phyloP scores from a whole-genome alignment of 2,888 invertebrate genomes.

The Nysson spinosus region DNA sequence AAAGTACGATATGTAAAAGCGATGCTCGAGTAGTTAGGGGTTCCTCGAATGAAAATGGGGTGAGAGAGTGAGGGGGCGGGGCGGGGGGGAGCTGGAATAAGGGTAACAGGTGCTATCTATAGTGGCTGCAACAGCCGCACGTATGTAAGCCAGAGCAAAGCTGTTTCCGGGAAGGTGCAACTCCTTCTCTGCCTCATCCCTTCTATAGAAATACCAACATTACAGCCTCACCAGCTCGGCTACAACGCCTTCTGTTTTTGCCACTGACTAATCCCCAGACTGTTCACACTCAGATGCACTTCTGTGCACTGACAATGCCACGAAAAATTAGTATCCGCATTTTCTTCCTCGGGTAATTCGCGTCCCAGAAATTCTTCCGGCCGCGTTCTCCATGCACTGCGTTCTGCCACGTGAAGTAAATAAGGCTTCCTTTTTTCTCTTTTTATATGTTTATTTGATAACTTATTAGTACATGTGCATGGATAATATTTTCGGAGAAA shows the following conservation, averaged over 20 bases:
- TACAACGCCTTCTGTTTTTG: slow-evolving; percentile 38
- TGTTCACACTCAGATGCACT: slow-evolving; percentile 36
- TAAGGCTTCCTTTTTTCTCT: too few relatives aligned
- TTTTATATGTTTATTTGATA: too few relatives aligned
- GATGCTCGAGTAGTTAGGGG: slow-evolving; percentile 51
- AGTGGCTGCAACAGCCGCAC: slow-evolving; percentile 55
- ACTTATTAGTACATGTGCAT: too few relatives aligned
- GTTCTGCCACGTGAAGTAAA: too few relatives aligned
- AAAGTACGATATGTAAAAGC: slow-evolving; percentile 57
- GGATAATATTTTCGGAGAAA: too few relatives aligned
- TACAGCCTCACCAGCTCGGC: slow-evolving; percentile 54
- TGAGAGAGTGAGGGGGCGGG: slow-evolving; percentile 40
- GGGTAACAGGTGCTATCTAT: slow-evolving; percentile 73
- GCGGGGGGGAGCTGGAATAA: slow-evolving; percentile 56
- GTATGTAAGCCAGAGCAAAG: slow-evolving; percentile 47
- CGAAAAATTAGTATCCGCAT: slow-evolving; percentile 4
- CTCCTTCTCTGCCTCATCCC: slow-evolving; percentile 35
- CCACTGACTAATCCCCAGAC: slow-evolving; percentile 43
- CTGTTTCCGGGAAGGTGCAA: slow-evolving; percentile 54
- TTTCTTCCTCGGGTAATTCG: neutral
- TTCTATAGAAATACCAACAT: slow-evolving; percentile 64
- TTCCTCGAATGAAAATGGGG: slow-evolving; percentile 46
- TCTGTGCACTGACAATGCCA: neutral
- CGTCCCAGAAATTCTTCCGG: neutral
- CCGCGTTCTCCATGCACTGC: too few relatives aligned